Conservation (phyloP, 2,797 vertebrate genomes). For the Cercopithecus petaurista region DNA sequence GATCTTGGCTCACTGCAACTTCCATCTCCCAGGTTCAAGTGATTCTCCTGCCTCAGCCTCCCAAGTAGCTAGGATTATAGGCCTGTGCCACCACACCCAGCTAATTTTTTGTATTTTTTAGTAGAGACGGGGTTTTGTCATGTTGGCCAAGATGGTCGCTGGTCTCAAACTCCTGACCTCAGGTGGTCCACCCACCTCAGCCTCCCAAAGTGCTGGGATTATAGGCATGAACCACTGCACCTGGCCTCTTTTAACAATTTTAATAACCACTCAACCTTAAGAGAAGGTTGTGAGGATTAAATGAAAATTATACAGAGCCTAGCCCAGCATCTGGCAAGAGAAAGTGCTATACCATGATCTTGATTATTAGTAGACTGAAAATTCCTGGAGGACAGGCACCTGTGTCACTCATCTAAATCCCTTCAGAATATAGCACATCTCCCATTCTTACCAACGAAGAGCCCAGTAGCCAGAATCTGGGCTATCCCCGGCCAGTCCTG, state of each 20-base stretch:
- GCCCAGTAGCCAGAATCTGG: background rate
- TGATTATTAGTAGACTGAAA: background rate
- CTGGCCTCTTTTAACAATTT: background rate
- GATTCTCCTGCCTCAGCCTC: background rate
- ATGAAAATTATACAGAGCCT: background rate
- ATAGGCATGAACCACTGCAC: background rate
- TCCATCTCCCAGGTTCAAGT: background rate
- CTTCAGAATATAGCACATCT: background rate
- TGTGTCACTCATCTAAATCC: background rate
- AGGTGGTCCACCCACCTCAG: background rate
- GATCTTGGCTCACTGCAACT: background rate
- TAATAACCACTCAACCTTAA: background rate
- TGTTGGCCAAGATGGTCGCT: background rate
- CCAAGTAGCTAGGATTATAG: background rate
- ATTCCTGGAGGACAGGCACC: background rate
- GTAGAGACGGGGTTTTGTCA: background rate
- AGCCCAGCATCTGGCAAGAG: background rate
- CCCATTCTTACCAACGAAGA: background rate
- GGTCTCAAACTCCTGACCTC: background rate
- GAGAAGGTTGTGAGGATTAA: background rate
- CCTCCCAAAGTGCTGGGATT: background rate
- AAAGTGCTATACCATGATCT: background rate
- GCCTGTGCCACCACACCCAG: background rate
- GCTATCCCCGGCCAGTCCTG: background rate
- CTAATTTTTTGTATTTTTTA: background rate